Evolutionary conservation across 2,797 vertebrate genomes (phyloP), one percentile per base, ranked within the genome.

Genomic region (Malurus splendens): DNA sequence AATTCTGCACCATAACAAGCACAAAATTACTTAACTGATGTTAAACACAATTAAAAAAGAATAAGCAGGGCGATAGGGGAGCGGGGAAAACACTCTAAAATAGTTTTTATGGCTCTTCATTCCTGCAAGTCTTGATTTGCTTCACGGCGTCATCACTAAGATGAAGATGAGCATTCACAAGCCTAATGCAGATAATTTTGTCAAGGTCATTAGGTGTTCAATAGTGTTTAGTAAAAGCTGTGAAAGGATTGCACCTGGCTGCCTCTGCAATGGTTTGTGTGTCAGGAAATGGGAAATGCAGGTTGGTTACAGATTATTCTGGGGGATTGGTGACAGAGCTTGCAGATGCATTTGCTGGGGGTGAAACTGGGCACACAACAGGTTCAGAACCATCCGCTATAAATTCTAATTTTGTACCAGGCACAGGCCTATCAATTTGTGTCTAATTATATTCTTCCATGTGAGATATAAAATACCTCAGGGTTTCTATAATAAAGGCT

Each of bases 401-500:
- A 96, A 95, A 96, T 96, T 97, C 91, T 94, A 90, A 91, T 94
- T 96, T 94, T 95, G 93, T 93, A 92, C 90, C 71, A 94, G 89
- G 91, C 88, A 75, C 67, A 93, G 91, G 84, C 70, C 77, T 93
- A 96, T 97, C 94, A 97, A 95, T 97, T 97, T 95, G 70, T 94
- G 96, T 95, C 96, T 97, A 96, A 97, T 96, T 97, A 96, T 95
- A 89, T 90, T 95, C 92, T 94, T 97, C 92, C 90, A 89, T 95
- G 95, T 96, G 96, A 96, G 96, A 95, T 95, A 95, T 93, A 96
- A 96, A 97, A 95, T 96, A 97, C 95, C 92, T 95, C 92, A 94
- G 95, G 92, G 93, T 96, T 96, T 96, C 91, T 93, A 92, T 93
- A 96, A 97, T 95, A 96, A 96, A 96, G 91, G 83, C 91, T 96